Evolutionary conservation across 2,797 vertebrate species (phyloP).

Genomic region (Microcaecilia unicolor): DNA sequence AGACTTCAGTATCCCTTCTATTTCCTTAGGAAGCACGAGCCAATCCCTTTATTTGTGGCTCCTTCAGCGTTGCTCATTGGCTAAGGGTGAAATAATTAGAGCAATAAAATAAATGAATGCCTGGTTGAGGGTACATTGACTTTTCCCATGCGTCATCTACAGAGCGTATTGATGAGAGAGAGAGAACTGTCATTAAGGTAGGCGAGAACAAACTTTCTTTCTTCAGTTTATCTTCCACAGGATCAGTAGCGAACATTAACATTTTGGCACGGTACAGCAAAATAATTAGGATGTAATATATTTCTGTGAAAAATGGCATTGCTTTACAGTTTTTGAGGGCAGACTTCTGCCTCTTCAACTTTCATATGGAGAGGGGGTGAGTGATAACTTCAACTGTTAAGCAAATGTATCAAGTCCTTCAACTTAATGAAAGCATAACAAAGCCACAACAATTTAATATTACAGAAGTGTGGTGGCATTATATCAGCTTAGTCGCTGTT

Average conservation of each 20-base stretch:
- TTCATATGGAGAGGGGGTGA: no score
- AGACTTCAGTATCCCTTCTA: slow-evolving; percentile 30
- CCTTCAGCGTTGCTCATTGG: slow-evolving; percentile 51
- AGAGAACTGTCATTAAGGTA: slow-evolving; percentile 44
- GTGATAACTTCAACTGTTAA: no score
- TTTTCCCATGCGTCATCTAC: slow-evolving; percentile 29
- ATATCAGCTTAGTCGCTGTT: no score
- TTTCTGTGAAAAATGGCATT: no score
- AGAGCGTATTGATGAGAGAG: slow-evolving; percentile 19
- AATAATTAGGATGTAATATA: no score
- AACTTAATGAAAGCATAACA: no score
- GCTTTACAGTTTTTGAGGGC: no score
- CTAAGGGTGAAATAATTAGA: slow-evolving; percentile 13
- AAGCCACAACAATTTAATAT: no score
- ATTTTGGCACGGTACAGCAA: no score
- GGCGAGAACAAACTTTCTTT: slow-evolving; percentile 21
- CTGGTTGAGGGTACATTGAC: slow-evolving; percentile 18
- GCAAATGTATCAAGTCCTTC: no score
- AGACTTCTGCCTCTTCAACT: no score
- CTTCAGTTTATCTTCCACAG: slow-evolving; percentile 11
- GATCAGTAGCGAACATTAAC: neutral
- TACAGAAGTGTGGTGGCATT: no score
- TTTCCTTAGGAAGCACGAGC: slow-evolving; percentile 22
- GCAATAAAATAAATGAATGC: slow-evolving; percentile 30
- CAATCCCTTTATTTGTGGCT: slow-evolving; percentile 11